Base-by-base conservation (phyloP, 2,888 invertebrate genomes). In the Galerucella calmariensis region DNA sequence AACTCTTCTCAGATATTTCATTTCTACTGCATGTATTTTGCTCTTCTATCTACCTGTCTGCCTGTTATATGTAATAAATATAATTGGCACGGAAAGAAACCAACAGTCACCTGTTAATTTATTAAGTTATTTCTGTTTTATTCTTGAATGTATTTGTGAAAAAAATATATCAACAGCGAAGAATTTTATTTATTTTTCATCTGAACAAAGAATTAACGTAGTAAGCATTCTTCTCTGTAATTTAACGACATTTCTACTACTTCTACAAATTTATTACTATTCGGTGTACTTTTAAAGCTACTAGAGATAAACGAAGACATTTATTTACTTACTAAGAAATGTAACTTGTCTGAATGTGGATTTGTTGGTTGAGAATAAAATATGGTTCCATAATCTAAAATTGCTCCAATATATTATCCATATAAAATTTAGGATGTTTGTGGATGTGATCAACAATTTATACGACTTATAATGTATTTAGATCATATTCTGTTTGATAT, bases 371-470 rank as follows among this genome's bases (percentile, higher is more conserved):
- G 14, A 51, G n/a, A 51, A 14, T 48, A 51, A 51, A 51, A 51
- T 51, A 51, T 51, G 14, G 14, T 51, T 51, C 51, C n/a, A 14
- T 51, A n/a, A 51, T n/a, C 51, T 51, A 51, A 51, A 12, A 51
- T 51, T 51, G 51, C 12, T n/a, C 6, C n/a, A 51, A 51, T 12
- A 48, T 14, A 11, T 48, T 48, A 48, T 51, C 14, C 51, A 16
- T 51, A 51, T 14, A 51, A 0, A 51, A 51, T n/a, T n/a, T 51
- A 51, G n/a, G 51, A 51, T 16, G n/a, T 51, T n/a, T 51, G 51
- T 6, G n/a, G 51, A 51, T 51, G n/a, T 51, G 51, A 51, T n/a
- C 51, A 51, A 51, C 51, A 51, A 51, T 51, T 51, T 51, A 51
- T 51, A 51, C 14, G n/a, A 2, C n/a, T 41, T 51, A 51, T 16